phyloP scores from a whole-genome alignment of 2,888 invertebrate genomes.

The Girardia tigrina region DNA sequence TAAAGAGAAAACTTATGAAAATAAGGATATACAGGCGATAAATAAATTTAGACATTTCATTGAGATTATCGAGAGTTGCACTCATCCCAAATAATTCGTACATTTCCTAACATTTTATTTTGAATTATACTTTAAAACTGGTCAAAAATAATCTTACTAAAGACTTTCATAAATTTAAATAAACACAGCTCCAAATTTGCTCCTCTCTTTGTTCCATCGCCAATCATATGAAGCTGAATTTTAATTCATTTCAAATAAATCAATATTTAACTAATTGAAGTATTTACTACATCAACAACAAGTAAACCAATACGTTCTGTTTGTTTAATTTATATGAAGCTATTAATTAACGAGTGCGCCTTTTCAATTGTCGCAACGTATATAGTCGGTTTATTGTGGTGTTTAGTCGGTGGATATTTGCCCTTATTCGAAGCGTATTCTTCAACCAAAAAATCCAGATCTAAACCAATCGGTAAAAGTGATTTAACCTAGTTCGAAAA shows the following conservation, averaged over 20 bases:
- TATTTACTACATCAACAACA: slow-evolving; percentile 79
- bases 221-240: slow-evolving; percentile 74
- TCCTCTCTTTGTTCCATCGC: slow-evolving; percentile 68
- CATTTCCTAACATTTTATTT: too few species aligned
- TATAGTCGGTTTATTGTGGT: slow-evolving; percentile 64
- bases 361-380: slow-evolving; percentile 90
- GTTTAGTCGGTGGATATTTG: slow-evolving; percentile 64
- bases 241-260: too few species aligned
- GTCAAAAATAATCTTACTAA: too few species aligned
- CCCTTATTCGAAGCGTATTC: slow-evolving; percentile 88
- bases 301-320: slow-evolving; percentile 65
- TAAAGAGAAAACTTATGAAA: too few species aligned
- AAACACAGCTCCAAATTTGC: slow-evolving; percentile 69
- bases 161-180: slow-evolving; percentile 66
- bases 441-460: slow-evolving; percentile 73
- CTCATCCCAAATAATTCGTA: too few species aligned
- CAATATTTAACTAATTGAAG: too few species aligned
- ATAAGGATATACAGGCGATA: too few species aligned
- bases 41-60: slow-evolving; percentile 66
- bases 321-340: slow-evolving; percentile 64
- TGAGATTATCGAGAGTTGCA: slow-evolving; percentile 80
- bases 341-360: slow-evolving; percentile 68
- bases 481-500: too few species aligned
- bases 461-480: slow-evolving; percentile 75
- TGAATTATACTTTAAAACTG: too few species aligned